Evolutionary conservation across 2,888 invertebrate species (phyloP).

Genomic region (Andrena haemorrhoa): DNA sequence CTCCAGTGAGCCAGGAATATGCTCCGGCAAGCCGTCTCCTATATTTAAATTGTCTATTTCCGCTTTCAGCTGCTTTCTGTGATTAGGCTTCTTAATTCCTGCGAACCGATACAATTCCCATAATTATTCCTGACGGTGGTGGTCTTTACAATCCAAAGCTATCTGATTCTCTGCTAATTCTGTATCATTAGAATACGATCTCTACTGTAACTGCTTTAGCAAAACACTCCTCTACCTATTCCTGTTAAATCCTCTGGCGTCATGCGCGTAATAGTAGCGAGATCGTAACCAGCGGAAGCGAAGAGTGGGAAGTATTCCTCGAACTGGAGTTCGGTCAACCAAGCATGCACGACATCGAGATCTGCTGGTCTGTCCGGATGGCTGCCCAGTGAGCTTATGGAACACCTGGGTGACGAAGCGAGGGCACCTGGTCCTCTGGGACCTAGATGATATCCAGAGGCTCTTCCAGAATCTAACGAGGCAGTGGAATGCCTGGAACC

Average conservation of each 20-base stretch:
- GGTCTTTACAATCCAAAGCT: too few relatives aligned
- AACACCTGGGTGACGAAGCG: conserved; percentile 88
- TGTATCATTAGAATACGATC: not conserved
- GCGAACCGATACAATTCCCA: conserved; percentile 5
- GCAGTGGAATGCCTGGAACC: conserved; percentile 96
- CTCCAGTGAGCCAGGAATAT: conserved; percentile 96
- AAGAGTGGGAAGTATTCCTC: conserved; percentile 98
- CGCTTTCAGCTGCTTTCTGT: conserved; percentile 97
- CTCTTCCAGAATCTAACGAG: conserved; percentile 95
- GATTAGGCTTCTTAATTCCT: conserved; percentile 97
- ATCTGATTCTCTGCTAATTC: too few relatives aligned
- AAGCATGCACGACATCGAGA: conserved; percentile 96
- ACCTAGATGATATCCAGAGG: conserved; percentile 91
- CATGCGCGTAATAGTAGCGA: conserved; percentile 99
- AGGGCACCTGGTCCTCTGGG: conserved; percentile 87
- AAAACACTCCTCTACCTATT: conserved; percentile 86
- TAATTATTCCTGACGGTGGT: not conserved
- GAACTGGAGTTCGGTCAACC: conserved; percentile 97
- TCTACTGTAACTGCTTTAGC: not conserved
- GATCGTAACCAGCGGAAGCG: conserved; percentile 97
- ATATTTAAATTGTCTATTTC: conserved; percentile 98
- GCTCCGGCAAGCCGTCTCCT: conserved; percentile 97
- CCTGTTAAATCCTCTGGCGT: conserved; percentile 97
- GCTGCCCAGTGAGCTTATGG: conserved; percentile 87
- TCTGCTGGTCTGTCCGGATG: conserved; percentile 87